These are phyloP conservation scores for Drosophila truncata DNA, from an alignment of 1,140 invertebrate species.

Conservation along the genomic window DNA sequence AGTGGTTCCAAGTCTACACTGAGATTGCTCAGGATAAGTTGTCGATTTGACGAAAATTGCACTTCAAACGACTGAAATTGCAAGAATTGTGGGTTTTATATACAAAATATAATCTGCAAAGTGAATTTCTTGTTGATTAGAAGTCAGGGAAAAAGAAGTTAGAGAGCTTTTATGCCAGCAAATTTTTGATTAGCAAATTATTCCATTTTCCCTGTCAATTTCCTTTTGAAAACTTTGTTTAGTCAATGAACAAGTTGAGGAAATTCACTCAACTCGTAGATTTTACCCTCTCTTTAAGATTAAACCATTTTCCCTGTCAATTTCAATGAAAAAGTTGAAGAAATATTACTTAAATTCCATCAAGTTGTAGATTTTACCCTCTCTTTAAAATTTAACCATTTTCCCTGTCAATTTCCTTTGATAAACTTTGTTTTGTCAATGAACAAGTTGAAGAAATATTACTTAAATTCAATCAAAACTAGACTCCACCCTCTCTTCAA, in stretches of 20 bases:
- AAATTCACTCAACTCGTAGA: no score
- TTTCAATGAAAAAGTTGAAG: no score
- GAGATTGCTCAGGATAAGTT: slow-evolving; percentile 20
- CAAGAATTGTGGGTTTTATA: background rate
- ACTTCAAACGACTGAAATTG: slow-evolving; percentile 1
- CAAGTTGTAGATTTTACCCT: no score
- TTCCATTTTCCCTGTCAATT: no score
- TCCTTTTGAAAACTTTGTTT: no score
- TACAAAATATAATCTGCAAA: background rate
- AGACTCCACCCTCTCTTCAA: background rate
- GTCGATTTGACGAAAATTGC: background rate
- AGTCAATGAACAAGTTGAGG: no score
- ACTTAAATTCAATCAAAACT: slow-evolving; percentile 8
- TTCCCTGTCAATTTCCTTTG: no score
- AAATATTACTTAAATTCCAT: no score
- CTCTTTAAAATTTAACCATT: no score
- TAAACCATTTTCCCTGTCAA: no score
- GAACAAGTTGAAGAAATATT: background rate
- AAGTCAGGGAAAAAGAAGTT: background rate
- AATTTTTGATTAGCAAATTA: background rate
- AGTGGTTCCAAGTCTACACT: slow-evolving; percentile 21
- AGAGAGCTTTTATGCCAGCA: background rate
- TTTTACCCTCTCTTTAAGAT: no score
- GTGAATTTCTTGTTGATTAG: background rate
- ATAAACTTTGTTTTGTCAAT: background rate